phyloP scores from a whole-genome alignment of 2,888 invertebrate species.

The Agonopterix alstromeriana region DNA sequence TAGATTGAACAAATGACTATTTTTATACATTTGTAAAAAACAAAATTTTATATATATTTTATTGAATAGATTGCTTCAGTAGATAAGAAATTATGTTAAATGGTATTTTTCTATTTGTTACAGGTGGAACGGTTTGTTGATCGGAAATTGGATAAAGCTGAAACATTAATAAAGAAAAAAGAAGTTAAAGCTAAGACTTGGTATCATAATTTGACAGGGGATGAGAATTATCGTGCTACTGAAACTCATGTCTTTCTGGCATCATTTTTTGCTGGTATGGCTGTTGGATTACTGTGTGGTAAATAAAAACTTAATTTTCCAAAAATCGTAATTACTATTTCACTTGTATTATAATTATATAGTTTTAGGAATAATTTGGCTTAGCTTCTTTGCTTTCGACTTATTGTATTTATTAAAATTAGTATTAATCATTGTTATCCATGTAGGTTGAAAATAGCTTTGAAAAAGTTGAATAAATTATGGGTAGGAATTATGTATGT shows the following conservation, averaged over 20 bases:
- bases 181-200: slow-evolving; percentile 84
- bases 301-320: slow-evolving; percentile 30
- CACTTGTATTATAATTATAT: not conserved
- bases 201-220: slow-evolving; percentile 82
- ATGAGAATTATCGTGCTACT: slow-evolving; percentile 81
- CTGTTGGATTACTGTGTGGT: slow-evolving; percentile 80
- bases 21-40: too few relatives aligned
- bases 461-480: too few relatives aligned
- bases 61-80: too few relatives aligned
- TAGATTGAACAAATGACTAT: too few relatives aligned
- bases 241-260: slow-evolving; percentile 88
- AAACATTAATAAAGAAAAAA: slow-evolving; percentile 82
- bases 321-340: not conserved
- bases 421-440: too few relatives aligned
- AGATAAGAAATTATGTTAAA: not conserved
- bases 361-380: not conserved
- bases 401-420: too few relatives aligned
- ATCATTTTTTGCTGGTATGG: slow-evolving; percentile 88
- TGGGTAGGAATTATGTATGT: too few relatives aligned
- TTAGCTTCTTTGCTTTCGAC: not conserved
- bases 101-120: slow-evolving; percentile 25
- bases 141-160: slow-evolving; percentile 88
- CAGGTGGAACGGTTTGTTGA: slow-evolving; percentile 90
- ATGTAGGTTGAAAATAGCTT: too few relatives aligned
- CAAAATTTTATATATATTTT: too few relatives aligned